Evolutionary conservation across 2,888 invertebrate species (phyloP), one percentile per base, ranked within the genome.

Genomic region (Pecten maximus): DNA sequence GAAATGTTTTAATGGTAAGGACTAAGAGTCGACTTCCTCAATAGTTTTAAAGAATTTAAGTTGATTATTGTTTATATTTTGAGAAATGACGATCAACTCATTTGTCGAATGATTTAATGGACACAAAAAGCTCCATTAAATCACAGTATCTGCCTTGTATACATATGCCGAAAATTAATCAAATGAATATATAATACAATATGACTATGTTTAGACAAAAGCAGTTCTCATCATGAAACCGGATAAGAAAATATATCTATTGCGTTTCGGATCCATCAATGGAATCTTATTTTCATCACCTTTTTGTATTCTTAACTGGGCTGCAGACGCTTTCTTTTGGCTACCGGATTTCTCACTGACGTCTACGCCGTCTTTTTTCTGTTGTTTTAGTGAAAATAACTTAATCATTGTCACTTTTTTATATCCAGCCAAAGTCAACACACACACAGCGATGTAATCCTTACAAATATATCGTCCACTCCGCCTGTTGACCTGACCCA

Each of bases 301-400:
- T 98, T 99, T 99, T 97, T 99, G 99, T 96, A 99, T 99, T 97
- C 99, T 98, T 96, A 99, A 97, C 97, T 99, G 99, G 94, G 99
- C 99, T 95, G 99, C 99, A 94, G 99, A 99, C 94, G 99, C 98
- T 97, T 99, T 99, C 97, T 99, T 96, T 89, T 96, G 95, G 60
- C 94, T 95, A 54, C 94, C 94, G 16, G 95, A 93, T 93, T 94
- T 93, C 40, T 95, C 95, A 89, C 94, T 90, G 23, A 92, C 92
- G 90, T 95, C 96, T 60, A 94, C 93, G 40, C 96, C 99, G 98
- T 99, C 99, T 97, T 99, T 99, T 97, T 99, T 99, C 97, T 99
- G 99, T 97, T 99, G 99, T 97, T 99, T 99, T 97, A 99, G 97
- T 95, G 99, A 99, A 98, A 99, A 99, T 97, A 99, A 98, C 98